Evolutionary conservation across 2,888 invertebrate species (phyloP).

Genomic region (Imbricaverruca yamaguchii): DNA sequence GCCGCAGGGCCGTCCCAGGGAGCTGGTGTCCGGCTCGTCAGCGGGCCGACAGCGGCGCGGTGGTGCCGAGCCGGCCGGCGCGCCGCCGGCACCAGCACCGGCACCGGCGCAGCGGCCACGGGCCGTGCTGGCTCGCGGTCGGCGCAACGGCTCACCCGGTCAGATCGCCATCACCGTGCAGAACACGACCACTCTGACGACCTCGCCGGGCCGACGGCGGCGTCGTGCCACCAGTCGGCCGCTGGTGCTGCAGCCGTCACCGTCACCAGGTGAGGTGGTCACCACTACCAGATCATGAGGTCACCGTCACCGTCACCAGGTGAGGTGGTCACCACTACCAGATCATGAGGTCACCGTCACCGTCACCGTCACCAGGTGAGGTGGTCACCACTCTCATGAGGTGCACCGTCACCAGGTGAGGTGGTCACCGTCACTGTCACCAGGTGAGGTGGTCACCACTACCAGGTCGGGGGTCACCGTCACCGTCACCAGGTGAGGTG

Average conservation of each 20-base stretch:
- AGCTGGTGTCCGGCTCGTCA: neutral
- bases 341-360: neutral
- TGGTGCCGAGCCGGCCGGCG: neutral
- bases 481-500: no score
- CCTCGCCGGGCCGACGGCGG: neutral
- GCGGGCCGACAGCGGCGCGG: neutral
- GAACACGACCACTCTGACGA: neutral
- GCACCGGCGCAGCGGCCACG: neutral
- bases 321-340: neutral
- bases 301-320: neutral
- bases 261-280: neutral
- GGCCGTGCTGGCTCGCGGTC: neutral
- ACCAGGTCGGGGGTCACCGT: no score
- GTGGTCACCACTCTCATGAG: no score
- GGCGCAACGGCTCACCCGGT: neutral
- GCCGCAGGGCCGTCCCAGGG: neutral
- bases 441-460: no score
- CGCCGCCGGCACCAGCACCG: neutral
- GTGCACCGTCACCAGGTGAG: no score
- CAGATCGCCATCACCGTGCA: conserved; percentile 2
- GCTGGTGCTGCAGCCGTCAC: neutral
- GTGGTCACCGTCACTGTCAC: no score
- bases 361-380: neutral
- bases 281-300: no score
- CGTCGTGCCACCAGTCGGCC: neutral